These are phyloP conservation scores for Phanerotoma sp. DNA, from an alignment of 2,888 invertebrate genomes.

Conservation along the genomic window DNA sequence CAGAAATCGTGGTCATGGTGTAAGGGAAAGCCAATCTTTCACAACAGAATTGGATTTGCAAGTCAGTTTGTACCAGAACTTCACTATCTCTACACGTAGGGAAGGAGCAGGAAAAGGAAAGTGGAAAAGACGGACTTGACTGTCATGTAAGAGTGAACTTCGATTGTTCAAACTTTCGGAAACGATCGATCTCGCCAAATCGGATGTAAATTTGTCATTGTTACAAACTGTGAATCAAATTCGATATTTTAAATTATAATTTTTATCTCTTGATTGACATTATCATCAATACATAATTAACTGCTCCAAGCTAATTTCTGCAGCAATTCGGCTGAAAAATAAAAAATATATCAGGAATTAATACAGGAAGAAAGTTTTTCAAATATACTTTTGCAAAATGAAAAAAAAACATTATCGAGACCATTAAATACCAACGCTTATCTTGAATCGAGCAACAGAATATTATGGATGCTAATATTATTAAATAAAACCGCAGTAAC, in stretches of 20 bases:
- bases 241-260: constrained; percentile 1
- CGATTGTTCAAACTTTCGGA: constrained; percentile 11
- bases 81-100: constrained; percentile 11
- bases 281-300: not conserved
- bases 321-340: too few relatives aligned
- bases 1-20: not conserved
- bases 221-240: not conserved
- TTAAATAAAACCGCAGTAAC: too few relatives aligned
- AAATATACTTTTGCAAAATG: too few relatives aligned
- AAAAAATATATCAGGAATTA: too few relatives aligned
- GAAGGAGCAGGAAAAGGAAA: not conserved
- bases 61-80: constrained; percentile 34
- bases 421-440: too few relatives aligned
- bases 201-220: constrained; percentile 9
- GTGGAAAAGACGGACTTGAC: not conserved
- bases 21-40: constrained; percentile 17
- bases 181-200: constrained; percentile 4
- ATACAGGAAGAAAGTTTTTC: too few relatives aligned
- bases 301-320: too few relatives aligned
- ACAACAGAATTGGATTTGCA: constrained; percentile 45
- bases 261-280: not conserved
- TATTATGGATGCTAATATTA: too few relatives aligned
- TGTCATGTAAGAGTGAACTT: not conserved
- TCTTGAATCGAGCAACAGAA: too few relatives aligned
- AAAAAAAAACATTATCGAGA: too few relatives aligned